Base-by-base conservation (phyloP, 2,888 invertebrate genomes). In the Lasioglossum vierecki region DNA sequence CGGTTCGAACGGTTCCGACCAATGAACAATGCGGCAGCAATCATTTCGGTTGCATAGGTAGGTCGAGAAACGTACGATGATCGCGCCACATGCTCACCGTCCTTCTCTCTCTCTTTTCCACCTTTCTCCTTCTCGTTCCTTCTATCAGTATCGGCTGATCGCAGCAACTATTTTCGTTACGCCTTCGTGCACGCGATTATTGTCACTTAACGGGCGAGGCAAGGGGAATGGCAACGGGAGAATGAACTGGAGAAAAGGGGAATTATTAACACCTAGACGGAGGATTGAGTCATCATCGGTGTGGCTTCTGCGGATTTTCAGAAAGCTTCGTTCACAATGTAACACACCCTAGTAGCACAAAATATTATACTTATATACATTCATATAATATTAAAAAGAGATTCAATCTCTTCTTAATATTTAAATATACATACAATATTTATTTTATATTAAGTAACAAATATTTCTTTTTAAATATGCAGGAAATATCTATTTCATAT, bases 111-210 rank as follows among this genome's bases (percentile, higher is more conserved):
- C 35, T 53, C 15, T 41, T 30, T 22, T 18, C 39, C 71, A 26
- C 22, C 35, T 41, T 9, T 57, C 35, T 26, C 53, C 71, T 18
- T 76, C 41, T 70, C n/a, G 49, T n/a, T 66, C 70, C 35, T 22
- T 22, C 49, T 53, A 8, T 46, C 35, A 22, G 15, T 78, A 82
- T 77, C 79, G 66, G 57, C 72, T 72, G 66, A 81, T 86, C 66
- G 41, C 60, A 26, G 35, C 70, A 66, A 82, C 79, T 78, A 86
- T 86, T 86, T 86, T 79, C 49, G 82, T 80, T 77, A 78, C 77
- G 46, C 79, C 74, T 44, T 82, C 82, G 71, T 63, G 13, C 63
- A 63, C 75, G 18, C 44, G 63, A 85, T 80, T 63, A 79, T 53
- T 60, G 79, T 70, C 80, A 79, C 41, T 79, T 71, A 53, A 73